These are phyloP conservation scores for Lithodes maja DNA, from an alignment of 2,888 invertebrate species.

Conservation along the genomic window DNA sequence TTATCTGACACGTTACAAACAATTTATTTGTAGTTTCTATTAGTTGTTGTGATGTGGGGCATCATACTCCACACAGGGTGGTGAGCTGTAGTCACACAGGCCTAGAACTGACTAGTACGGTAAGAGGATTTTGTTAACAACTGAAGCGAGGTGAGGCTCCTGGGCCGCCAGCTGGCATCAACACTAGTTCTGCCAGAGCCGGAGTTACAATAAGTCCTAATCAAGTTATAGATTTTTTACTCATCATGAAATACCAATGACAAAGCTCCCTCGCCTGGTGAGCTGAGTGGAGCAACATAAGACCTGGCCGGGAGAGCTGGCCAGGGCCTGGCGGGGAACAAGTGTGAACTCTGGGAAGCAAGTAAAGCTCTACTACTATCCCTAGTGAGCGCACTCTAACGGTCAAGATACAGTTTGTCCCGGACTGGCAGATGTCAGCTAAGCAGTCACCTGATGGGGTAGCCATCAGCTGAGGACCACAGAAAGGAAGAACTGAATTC, in stretches of 20 bases:
- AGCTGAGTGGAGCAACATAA: background rate
- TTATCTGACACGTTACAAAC: too few species aligned
- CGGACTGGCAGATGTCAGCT: slow-evolving; percentile 2
- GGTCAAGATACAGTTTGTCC: slow-evolving; percentile 20
- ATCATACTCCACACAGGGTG: background rate
- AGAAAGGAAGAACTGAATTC: slow-evolving; percentile 17
- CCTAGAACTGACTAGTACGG: background rate
- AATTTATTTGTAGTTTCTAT: too few species aligned
- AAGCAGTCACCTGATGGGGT: slow-evolving; percentile 2
- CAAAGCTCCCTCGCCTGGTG: background rate
- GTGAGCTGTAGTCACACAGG: background rate
- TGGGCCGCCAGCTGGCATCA: background rate
- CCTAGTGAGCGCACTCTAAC: slow-evolving; percentile 6
- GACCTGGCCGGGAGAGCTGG: background rate
- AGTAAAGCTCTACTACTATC: slow-evolving; percentile 7
- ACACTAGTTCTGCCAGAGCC: slow-evolving; percentile 25
- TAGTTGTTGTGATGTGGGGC: background rate
- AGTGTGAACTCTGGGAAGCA: background rate
- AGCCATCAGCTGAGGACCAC: background rate
- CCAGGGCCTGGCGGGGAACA: background rate
- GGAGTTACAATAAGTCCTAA: background rate
- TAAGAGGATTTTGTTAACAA: background rate
- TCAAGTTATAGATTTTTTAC: background rate
- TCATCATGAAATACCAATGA: slow-evolving; percentile 3
- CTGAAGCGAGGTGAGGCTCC: slow-evolving; percentile 19